These are phyloP conservation scores for Amaurobius ferox DNA, from an alignment of 2,888 invertebrate genomes.

Conservation along the genomic window DNA sequence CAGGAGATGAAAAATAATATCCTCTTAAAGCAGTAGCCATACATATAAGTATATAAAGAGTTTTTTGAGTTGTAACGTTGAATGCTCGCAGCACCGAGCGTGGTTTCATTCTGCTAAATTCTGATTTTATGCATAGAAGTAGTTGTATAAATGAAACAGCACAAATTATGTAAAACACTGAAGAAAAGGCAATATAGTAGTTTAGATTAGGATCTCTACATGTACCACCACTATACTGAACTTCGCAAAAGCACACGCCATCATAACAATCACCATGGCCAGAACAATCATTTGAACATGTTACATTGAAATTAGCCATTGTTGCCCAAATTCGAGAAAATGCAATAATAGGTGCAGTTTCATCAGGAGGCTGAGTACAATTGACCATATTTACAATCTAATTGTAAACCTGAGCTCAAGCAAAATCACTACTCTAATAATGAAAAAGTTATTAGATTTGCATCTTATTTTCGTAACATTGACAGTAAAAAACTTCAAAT, in stretches of 20 bases:
- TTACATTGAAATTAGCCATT: constrained; percentile 74
- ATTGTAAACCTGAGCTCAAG: neutral
- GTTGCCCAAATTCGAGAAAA: constrained; percentile 51
- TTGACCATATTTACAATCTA: constrained; percentile 36
- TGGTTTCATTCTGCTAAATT: constrained; percentile 85
- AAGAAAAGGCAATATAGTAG: constrained; percentile 83
- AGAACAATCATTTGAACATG: constrained; percentile 87
- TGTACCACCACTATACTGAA: constrained; percentile 87
- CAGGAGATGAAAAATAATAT: constrained; percentile 92
- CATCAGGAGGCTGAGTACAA: constrained; percentile 59
- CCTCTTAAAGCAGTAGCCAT: constrained; percentile 90
- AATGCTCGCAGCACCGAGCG: constrained; percentile 89
- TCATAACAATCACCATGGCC: constrained; percentile 94
- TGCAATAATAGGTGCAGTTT: constrained; percentile 28
- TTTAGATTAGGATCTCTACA: constrained; percentile 90
- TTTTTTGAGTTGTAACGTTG: constrained; percentile 91
- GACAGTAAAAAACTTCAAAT: too few species aligned
- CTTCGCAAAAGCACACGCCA: constrained; percentile 92
- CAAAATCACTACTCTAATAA: too few species aligned
- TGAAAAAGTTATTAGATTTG: too few species aligned
- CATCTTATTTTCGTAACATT: too few species aligned
- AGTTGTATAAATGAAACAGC: constrained; percentile 90
- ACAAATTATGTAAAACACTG: constrained; percentile 88
- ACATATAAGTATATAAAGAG: constrained; percentile 91
- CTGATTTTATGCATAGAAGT: constrained; percentile 75